Evolutionary conservation across 2,888 invertebrate genomes (phyloP), one percentile per base, ranked within the genome.

Genomic region (Heliconius sara): DNA sequence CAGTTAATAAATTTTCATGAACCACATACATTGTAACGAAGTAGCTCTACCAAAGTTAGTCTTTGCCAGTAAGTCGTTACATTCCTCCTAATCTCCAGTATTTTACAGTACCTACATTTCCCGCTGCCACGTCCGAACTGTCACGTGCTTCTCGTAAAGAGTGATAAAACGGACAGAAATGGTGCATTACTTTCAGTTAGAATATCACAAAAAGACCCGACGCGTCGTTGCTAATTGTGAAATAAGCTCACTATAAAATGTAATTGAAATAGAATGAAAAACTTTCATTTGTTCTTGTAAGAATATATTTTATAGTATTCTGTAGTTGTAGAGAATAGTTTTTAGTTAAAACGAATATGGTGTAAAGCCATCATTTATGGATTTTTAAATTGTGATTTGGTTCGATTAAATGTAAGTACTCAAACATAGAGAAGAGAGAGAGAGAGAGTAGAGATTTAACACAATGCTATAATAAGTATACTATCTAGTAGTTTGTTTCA

Each of bases 171-270:
- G 82, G 88, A 92, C 93, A 91, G 88, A 90, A 90, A 90, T 88
- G 87, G 91, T 89, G 87, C 92, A 90, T 93, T 92, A 89, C 87
- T 93, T 92, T 90, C 89, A 88, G 89, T 93, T 93, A 93, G 81
- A 57, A 80, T 65, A 80, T 81, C 80, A 82, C 82, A 82, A 80
- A 80, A 76, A 82, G 80, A 76, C 76, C 79, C 43, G 76, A 77
- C 82, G 75, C 73, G 77, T 79, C 81, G 70, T 73, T 68, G 80
- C 77, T 85, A 85, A 91, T 88, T 89, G 90, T 89, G 87, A 90
- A 87, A 88, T 87, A 87, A 83, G 82, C 81, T 77, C 67, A 72
- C 78, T 76, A 72, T 74, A 78, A 71, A 27, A 71, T 73, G 78
- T 79, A 83, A 83, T 76, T 81, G 81, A 79, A 83, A 83, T 47